These are phyloP conservation scores for Drosophila kanekoi DNA, from an alignment of 2,888 invertebrate genomes.

Conservation along the genomic window DNA sequence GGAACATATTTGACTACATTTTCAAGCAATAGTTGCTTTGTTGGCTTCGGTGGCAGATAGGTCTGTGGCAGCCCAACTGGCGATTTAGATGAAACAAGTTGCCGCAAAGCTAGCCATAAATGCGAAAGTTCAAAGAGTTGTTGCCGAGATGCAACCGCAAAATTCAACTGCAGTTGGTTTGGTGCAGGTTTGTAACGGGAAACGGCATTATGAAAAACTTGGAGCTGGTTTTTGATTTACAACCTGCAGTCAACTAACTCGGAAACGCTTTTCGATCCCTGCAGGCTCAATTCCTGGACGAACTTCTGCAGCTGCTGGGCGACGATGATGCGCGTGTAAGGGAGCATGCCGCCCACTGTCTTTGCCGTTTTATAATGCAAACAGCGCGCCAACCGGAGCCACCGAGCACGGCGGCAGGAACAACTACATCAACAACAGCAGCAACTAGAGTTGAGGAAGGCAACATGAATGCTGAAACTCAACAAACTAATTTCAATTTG, in stretches of 20 bases:
- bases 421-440: conserved; percentile 22
- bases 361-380: conserved; percentile 84
- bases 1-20: conserved; percentile 1
- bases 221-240: conserved; percentile 66
- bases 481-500: conserved; percentile 84
- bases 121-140: conserved; percentile 26
- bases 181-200: conserved; percentile 25
- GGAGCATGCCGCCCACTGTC: conserved; percentile 83
- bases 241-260: conserved; percentile 51
- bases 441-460: conserved; percentile 31
- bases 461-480: conserved; percentile 73
- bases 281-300: conserved; percentile 83
- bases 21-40: background rate
- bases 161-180: conserved; percentile 26
- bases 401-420: conserved; percentile 39
- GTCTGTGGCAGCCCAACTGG: too few relatives aligned
- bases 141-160: conserved; percentile 16
- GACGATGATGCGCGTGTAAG: conserved; percentile 85
- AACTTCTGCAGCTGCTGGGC: conserved; percentile 84
- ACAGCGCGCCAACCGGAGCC: conserved; percentile 71
- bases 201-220: conserved; percentile 58
- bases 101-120: conserved; percentile 13
- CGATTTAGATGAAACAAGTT: conserved; percentile 11
- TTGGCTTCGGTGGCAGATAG: too few relatives aligned
- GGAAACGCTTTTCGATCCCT: conserved; percentile 51